These are phyloP conservation scores for Anguilla rostrata DNA, from an alignment of 2,113 vertebrate species.

Conservation along the genomic window DNA sequence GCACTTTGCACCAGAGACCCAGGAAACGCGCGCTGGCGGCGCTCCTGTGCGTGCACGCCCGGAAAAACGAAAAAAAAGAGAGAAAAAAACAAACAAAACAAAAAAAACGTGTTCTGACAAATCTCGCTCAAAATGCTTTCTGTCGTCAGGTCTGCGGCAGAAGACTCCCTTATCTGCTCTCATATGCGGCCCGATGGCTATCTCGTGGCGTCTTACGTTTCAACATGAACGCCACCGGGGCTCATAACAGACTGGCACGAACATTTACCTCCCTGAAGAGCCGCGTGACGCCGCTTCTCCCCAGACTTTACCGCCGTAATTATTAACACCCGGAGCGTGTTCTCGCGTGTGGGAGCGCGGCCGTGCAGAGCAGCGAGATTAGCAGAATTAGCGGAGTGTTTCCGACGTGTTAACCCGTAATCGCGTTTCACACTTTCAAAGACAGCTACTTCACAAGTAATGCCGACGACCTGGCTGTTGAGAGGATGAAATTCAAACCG, in stretches of 20 bases:
- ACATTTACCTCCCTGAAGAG: not conserved
- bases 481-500: not conserved
- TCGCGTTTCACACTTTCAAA: not conserved
- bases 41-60: not conserved
- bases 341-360: not conserved
- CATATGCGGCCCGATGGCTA: not conserved
- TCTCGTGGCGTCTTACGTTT: constrained; percentile 19
- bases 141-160: constrained; percentile 11
- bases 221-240: constrained; percentile 31
- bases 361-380: not conserved
- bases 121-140: constrained; percentile 17
- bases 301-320: not conserved
- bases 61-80: not conserved
- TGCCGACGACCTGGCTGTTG: not conserved
- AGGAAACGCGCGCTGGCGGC: not conserved
- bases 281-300: not conserved
- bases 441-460: not conserved
- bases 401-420: not conserved
- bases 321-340: not conserved
- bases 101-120: constrained; percentile 18
- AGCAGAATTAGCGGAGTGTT: not conserved
- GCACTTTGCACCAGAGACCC: not conserved
- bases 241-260: constrained; percentile 23
- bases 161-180: constrained; percentile 24
- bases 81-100: not conserved